These are phyloP conservation scores for Aleiodes testaceus DNA, from an alignment of 2,888 invertebrate genomes.

Conservation along the genomic window DNA sequence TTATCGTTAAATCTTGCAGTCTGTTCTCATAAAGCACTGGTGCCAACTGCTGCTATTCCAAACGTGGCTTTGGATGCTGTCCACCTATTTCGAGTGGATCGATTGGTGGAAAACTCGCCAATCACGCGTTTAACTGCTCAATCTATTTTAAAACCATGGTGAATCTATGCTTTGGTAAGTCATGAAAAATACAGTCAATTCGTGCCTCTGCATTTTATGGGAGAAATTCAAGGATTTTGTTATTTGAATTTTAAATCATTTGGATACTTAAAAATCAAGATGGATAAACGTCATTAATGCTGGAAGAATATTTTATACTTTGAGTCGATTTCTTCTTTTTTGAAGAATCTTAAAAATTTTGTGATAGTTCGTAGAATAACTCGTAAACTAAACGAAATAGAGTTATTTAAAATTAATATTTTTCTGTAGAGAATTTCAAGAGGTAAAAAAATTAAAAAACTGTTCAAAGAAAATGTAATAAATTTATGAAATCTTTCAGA, in stretches of 20 bases:
- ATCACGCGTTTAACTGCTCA: constrained; percentile 21
- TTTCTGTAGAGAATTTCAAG: no score
- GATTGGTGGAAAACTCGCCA: constrained; percentile 4
- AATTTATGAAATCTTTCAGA: not conserved
- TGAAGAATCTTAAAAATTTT: no score
- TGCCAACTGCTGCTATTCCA: constrained; percentile 22
- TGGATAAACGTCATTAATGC: no score
- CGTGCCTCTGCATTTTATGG: not conserved
- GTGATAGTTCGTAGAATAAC: no score
- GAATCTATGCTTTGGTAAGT: not conserved
- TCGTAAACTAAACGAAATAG: no score
- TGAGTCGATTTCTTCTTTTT: no score
- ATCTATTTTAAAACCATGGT: constrained; percentile 4
- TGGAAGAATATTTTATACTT: no score
- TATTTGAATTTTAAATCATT: no score
- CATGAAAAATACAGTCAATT: constrained; percentile 9
- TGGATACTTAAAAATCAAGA: no score
- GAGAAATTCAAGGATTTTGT: not conserved
- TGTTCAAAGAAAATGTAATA: no score
- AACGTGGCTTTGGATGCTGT: constrained; percentile 21
- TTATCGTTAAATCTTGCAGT: not conserved
- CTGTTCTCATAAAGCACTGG: not conserved
- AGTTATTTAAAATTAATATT: no score
- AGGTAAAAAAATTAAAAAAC: no score
- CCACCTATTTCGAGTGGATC: not conserved